phyloP scores from a whole-genome alignment of 1,140 invertebrate species.

The Asbolus verrucosus region DNA sequence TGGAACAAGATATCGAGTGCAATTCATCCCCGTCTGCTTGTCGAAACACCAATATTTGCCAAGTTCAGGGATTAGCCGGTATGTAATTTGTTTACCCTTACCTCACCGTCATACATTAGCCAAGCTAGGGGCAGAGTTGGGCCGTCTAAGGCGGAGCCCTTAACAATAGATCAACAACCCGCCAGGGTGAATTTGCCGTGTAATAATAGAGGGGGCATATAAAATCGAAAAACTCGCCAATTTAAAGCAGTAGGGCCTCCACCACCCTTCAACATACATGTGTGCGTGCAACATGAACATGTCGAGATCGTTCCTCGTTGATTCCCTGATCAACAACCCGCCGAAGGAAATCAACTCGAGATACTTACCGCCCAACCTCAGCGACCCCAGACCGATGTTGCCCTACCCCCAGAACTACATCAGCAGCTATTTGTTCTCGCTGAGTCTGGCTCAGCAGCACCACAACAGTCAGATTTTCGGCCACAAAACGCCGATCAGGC shows the following conservation, averaged over 20 bases:
- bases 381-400: constrained; percentile 64
- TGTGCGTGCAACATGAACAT: constrained; percentile 65
- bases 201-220: constrained; percentile 55
- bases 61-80: constrained; percentile 50
- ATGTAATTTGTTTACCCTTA: constrained; percentile 55
- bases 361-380: constrained; percentile 53
- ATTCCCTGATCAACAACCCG: constrained; percentile 77
- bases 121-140: constrained; percentile 46
- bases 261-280: constrained; percentile 24
- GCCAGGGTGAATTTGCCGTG: constrained; percentile 47
- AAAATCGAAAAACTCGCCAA: constrained; percentile 45
- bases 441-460: constrained; percentile 72
- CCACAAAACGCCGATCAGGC: constrained; percentile 56
- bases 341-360: constrained; percentile 67
- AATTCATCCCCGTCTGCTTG: constrained; percentile 39
- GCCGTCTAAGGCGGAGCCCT: constrained; percentile 53
- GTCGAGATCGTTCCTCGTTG: constrained; percentile 82
- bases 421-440: constrained; percentile 72
- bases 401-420: constrained; percentile 72
- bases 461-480: constrained; percentile 65
- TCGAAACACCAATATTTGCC: constrained; percentile 50
- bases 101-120: constrained; percentile 39
- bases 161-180: constrained; percentile 50
- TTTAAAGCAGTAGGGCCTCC: constrained; percentile 48
- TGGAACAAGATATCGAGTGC: not conserved